Conservation (phyloP, 2,888 invertebrate genomes). For the Chloroclysta siterata region DNA sequence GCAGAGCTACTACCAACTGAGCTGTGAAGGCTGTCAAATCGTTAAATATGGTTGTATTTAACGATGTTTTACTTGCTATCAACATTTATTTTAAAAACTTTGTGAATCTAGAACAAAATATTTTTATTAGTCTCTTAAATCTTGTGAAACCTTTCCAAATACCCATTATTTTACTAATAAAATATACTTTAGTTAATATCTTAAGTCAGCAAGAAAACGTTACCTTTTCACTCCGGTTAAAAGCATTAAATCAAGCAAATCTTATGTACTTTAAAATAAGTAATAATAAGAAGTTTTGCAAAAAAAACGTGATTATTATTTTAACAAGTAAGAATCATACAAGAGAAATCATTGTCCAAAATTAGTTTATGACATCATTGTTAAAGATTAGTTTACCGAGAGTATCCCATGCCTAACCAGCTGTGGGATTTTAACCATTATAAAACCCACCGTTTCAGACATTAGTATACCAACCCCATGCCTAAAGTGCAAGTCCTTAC, state of each 20-base stretch:
- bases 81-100: neutral
- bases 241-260: neutral
- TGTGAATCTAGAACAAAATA: too few relatives aligned
- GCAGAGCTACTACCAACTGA: too few relatives aligned
- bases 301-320: neutral
- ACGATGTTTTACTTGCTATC: too few relatives aligned
- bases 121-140: too few relatives aligned
- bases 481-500: conserved; percentile 73
- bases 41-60: too few relatives aligned
- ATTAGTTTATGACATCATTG: neutral
- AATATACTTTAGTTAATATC: neutral
- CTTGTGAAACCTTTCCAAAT: too few relatives aligned
- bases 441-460: neutral
- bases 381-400: neutral
- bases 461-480: conserved; percentile 4
- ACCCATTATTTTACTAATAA: too few relatives aligned
- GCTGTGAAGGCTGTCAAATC: too few relatives aligned
- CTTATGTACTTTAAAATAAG: neutral
- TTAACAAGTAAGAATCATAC: neutral
- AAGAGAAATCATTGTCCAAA: neutral
- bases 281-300: neutral
- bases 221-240: neutral
- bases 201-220: neutral
- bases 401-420: neutral
- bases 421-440: neutral